Percentiles rank a stretch among this genome's conserved stretches.
Evolutionary conservation across 2,888 invertebrate species (phyloP).

Genomic region (Yponomeuta plumbellus): DNA sequence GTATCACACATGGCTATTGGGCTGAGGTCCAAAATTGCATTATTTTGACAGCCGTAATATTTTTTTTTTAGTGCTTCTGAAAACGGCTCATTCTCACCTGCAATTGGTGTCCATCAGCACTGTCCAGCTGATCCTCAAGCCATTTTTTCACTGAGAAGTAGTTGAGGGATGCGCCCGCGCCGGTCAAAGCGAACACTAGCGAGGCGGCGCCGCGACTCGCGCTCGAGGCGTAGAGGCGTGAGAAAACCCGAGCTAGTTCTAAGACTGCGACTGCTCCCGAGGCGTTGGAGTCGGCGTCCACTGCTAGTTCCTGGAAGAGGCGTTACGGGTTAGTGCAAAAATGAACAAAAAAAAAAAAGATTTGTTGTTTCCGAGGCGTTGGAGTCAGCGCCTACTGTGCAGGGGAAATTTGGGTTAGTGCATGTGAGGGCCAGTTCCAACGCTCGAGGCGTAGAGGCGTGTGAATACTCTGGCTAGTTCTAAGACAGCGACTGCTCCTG

Average conservation of each 20-base stretch:
- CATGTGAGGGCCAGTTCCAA: too few species aligned
- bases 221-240: conserved; percentile 86
- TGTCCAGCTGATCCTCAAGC: conserved; percentile 94
- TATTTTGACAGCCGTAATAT: too few species aligned
- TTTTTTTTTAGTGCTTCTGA: too few species aligned
- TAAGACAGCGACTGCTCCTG: conserved; percentile 90
- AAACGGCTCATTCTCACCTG: conserved; percentile 78
- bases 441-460: too few species aligned
- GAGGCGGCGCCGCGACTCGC: conserved; percentile 85
- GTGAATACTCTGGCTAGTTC: too few species aligned
- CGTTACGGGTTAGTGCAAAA: background rate
- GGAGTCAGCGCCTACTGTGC: conserved; percentile 93
- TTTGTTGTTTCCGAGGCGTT: conserved; percentile 94
- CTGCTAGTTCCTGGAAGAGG: conserved; percentile 83
- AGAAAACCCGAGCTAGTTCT: conserved; percentile 91
- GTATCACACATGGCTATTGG: too few species aligned
- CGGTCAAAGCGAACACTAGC: conserved; percentile 91
- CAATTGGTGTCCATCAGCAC: conserved; percentile 80
- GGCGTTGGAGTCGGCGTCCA: conserved; percentile 94
- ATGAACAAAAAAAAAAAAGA: conserved; percentile 46
- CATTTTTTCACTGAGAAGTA: conserved; percentile 97
- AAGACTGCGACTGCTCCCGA: conserved; percentile 92
- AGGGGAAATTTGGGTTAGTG: too few species aligned
- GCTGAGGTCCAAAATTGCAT: too few species aligned
- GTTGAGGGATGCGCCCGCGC: conserved; percentile 92